phyloP scores from a whole-genome alignment of 2,888 invertebrate species.

The Julus scanicus region DNA sequence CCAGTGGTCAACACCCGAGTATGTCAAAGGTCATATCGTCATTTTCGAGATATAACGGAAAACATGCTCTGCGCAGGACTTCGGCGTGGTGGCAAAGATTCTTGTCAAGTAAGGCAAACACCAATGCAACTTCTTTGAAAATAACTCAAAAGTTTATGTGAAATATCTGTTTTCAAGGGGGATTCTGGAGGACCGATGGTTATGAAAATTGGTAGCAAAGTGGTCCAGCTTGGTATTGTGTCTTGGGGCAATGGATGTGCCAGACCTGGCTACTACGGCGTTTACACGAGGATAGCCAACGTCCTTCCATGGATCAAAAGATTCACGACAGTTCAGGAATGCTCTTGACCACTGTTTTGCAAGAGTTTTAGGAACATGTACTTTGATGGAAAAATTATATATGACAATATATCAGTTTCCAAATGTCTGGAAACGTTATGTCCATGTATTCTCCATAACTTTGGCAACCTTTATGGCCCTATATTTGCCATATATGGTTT shows the following conservation, averaged over 20 bases:
- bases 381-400: too few relatives aligned
- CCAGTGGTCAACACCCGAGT: slow-evolving; percentile 53
- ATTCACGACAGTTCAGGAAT: slow-evolving; percentile 53
- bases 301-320: slow-evolving; percentile 53
- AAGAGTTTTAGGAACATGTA: neutral
- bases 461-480: too few relatives aligned
- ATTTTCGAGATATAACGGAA: slow-evolving; percentile 54
- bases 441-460: too few relatives aligned
- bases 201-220: neutral
- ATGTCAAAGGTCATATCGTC: slow-evolving; percentile 55
- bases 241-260: slow-evolving; percentile 58
- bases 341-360: slow-evolving; percentile 41
- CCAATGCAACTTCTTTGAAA: neutral
- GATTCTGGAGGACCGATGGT: slow-evolving; percentile 58
- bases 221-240: slow-evolving; percentile 55
- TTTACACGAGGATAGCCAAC: slow-evolving; percentile 56
- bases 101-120: slow-evolving; percentile 56
- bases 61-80: slow-evolving; percentile 58
- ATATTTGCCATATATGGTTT: too few relatives aligned
- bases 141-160: neutral
- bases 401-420: too few relatives aligned
- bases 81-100: slow-evolving; percentile 56
- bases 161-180: slow-evolving; percentile 52
- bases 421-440: too few relatives aligned
- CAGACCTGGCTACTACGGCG: slow-evolving; percentile 55